Base-by-base conservation (phyloP, 2,113 vertebrate genomes). In the Heterotilapia buettikoferi region DNA sequence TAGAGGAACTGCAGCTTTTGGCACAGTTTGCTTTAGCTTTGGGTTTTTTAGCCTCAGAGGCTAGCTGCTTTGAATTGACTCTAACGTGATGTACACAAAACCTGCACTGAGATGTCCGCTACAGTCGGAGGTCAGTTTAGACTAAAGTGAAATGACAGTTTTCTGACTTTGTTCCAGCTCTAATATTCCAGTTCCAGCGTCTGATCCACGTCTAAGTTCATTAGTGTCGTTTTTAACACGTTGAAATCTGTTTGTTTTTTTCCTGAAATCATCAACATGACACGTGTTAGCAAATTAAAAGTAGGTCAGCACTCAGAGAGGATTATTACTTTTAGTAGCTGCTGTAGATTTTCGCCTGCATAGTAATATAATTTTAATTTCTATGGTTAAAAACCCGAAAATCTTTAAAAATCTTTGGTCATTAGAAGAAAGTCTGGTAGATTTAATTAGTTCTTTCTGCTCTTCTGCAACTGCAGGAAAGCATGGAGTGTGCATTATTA, bases 41-140 rank as follows among this genome's bases (percentile, higher is more conserved):
- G 18, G 1, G 1, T 0, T 4, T 8, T 36, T 36, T 33, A 63
- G 16, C 59, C 0, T 33, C 31, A 19, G 16, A 63, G 5, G 8
- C 9, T 63, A 19, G 16, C 31, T 63, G 0, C 5, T 63, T 63
- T 63, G 14, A 59, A 5, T 14, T 3, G 13, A 31, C 26, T 29
- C 26, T 10, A 63, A 63, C 1, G 31, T 36, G 16, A 33, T 6
- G 29, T 19, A 10, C 9, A 61, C 12, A 2, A 29, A 59, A 16
- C 2, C 21, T 57, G 24, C 6, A 0, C 54, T 26, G 21, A 26
- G 12, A 57, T 13, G 12, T 14, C 12, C 0, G 13, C 24, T 16
- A 14, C 56, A 59, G 24, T 16, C 13, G 7, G 56, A 9, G 24
- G 11, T 13, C 21, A 56, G 11, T 26, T 24, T 26, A 56, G 54